phyloP scores from a whole-genome alignment of 1,140 invertebrate genomes.

The Drosophila bipectinata region DNA sequence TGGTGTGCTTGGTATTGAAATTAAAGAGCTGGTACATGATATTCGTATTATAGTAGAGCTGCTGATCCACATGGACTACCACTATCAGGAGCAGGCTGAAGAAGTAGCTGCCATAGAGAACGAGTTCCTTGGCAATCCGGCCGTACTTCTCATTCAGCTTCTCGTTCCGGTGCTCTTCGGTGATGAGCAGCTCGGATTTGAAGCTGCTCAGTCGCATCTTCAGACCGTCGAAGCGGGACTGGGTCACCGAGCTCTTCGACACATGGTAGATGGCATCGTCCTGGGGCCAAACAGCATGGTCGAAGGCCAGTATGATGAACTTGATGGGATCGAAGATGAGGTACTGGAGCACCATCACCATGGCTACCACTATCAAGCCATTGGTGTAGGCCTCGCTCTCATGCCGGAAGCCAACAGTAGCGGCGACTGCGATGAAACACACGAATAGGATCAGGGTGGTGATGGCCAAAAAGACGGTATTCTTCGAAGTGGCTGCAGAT shows the following conservation, averaged over 20 bases:
- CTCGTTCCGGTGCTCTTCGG: slow-evolving; percentile 52
- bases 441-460: not conserved
- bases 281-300: slow-evolving; percentile 45
- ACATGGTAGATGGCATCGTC: not conserved
- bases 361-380: slow-evolving; percentile 30
- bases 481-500: not conserved
- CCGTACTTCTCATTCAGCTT: slow-evolving; percentile 51
- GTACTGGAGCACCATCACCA: slow-evolving; percentile 28
- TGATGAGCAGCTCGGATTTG: slow-evolving; percentile 48
- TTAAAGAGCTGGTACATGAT: slow-evolving; percentile 26
- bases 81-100: slow-evolving; percentile 38
- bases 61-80: slow-evolving; percentile 14
- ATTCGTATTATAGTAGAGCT: slow-evolving; percentile 39
- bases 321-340: slow-evolving; percentile 39
- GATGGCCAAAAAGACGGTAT: not conserved
- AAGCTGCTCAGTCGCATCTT: slow-evolving; percentile 33
- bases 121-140: slow-evolving; percentile 45
- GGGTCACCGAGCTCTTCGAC: not conserved
- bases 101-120: slow-evolving; percentile 52
- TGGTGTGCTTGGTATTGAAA: slow-evolving; percentile 14
- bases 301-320: slow-evolving; percentile 30
- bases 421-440: not conserved
- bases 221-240: slow-evolving; percentile 21
- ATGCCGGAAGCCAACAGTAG: slow-evolving; percentile 38
- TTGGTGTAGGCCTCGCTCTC: slow-evolving; percentile 32